Evolutionary conservation across 2,113 vertebrate species (phyloP).

Genomic region (Lampris incognitus): DNA sequence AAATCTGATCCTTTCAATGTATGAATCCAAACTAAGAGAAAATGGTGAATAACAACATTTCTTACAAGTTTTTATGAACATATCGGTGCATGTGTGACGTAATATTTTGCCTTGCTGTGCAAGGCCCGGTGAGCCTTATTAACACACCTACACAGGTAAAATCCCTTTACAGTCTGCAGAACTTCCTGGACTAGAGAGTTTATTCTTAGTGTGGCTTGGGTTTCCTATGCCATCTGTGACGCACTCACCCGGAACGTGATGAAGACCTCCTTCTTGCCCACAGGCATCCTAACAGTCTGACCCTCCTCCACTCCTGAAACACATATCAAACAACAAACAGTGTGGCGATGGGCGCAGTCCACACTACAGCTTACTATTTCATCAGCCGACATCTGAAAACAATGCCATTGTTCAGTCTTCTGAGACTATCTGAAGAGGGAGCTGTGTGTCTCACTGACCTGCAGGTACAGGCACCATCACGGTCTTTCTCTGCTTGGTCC

Average conservation of each 20-base stretch:
- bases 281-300: conserved; percentile 96
- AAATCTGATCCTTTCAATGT: too few relatives aligned
- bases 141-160: background rate
- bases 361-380: background rate
- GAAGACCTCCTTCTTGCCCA: conserved; percentile 96
- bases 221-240: background rate
- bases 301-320: conserved; percentile 93
- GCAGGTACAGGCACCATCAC: conserved; percentile 95
- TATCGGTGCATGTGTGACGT: too few relatives aligned
- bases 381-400: too few relatives aligned
- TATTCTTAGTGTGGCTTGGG: background rate
- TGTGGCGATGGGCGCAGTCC: background rate
- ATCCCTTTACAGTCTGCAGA: conserved; percentile 12
- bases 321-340: conserved; percentile 6
- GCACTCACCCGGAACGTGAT: conserved; percentile 91
- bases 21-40: too few relatives aligned
- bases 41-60: too few relatives aligned
- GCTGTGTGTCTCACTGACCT: conserved; percentile 79
- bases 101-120: too few relatives aligned
- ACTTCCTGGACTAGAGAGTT: background rate
- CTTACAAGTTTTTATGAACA: too few relatives aligned
- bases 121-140: background rate
- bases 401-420: too few relatives aligned
- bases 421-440: too few relatives aligned
- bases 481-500: conserved; percentile 92